These are phyloP conservation scores for Agriopis aurantiaria DNA, from an alignment of 2,888 invertebrate species.

Conservation along the genomic window DNA sequence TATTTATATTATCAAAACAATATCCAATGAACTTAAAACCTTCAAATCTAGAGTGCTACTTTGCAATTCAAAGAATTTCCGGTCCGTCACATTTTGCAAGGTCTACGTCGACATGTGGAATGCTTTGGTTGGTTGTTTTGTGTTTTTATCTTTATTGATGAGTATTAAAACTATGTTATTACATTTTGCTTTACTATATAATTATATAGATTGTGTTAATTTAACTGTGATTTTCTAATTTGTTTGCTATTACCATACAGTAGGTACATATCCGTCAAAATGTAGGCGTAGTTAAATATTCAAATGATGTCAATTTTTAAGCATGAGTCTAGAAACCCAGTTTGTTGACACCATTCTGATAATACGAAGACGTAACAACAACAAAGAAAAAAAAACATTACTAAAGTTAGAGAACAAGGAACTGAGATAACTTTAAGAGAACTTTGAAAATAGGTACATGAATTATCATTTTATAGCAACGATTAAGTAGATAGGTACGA, in stretches of 20 bases:
- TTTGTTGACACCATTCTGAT: slow-evolving; percentile 6
- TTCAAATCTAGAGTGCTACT: slow-evolving; percentile 1
- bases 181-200: slow-evolving; percentile 12
- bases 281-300: slow-evolving; percentile 36
- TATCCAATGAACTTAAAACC: not conserved
- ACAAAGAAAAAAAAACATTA: too few relatives aligned
- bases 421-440: too few relatives aligned
- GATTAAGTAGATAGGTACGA: too few relatives aligned
- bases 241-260: slow-evolving; percentile 31
- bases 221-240: slow-evolving; percentile 21
- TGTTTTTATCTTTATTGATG: slow-evolving; percentile 13
- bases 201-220: slow-evolving; percentile 15
- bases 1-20: not conserved
- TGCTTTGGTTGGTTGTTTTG: slow-evolving; percentile 5
- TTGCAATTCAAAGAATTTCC: slow-evolving; percentile 37
- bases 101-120: slow-evolving; percentile 13
- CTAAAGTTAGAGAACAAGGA: too few relatives aligned
- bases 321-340: slow-evolving; percentile 17
- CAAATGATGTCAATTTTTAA: slow-evolving; percentile 38
- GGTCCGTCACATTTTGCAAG: slow-evolving; percentile 26
- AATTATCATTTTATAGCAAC: too few relatives aligned
- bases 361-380: slow-evolving; percentile 1
- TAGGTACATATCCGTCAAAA: slow-evolving; percentile 25
- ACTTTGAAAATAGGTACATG: too few relatives aligned
- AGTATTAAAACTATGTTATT: slow-evolving; percentile 1